Base-by-base conservation (phyloP, 2,888 invertebrate species). In the Colostygia pectinataria region DNA sequence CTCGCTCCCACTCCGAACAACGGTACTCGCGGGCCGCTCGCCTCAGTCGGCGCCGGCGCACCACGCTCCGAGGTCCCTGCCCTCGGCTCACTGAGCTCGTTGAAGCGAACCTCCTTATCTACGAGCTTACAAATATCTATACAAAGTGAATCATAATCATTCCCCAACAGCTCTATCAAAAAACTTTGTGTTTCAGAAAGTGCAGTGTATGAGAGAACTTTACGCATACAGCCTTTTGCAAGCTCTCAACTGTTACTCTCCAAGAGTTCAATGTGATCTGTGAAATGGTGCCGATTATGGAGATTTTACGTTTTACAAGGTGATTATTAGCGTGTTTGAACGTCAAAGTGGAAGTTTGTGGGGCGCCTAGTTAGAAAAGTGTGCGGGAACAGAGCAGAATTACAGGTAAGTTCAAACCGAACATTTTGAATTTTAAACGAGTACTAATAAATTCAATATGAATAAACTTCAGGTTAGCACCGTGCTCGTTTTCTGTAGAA, bases 1-100 rank as follows among this genome's bases (percentile, higher is more conserved):
- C 83, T 81, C 84, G 72, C 83, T 82, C 83, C 83, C 83, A 76
- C 84, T 83, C 80, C 70, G 64, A 63, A 63, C 87, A 87, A 87
- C 87, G 87, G 87, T 88, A 87, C 78, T 23, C 77, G 73, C 71
- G 63, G 59, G 71, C 68, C 70, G 77, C 23, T 31, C 68, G 63
- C 68, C 74, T 76, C 68, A 68, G 76, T 78, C 80, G 67, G 74
- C 75, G 74, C 74, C 72, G 68, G 73, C 76, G 74, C 74, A 70
- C 74, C 73, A 70, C 74, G 73, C 71, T 71, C 55, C 41, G 82
- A 81, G 88, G 88, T 89, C 86, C 77, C 71, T 87, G 88, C 87
- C 87, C 88, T 77, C 87, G 65, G 61, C 67, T 61, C 66, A 70
- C 18, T 4, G 20, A 38, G 45, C 40, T 43, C 57, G 55, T 55